These are phyloP conservation scores for Pardosa pseudoannulata DNA, from an alignment of 2,888 invertebrate species.

Conservation along the genomic window DNA sequence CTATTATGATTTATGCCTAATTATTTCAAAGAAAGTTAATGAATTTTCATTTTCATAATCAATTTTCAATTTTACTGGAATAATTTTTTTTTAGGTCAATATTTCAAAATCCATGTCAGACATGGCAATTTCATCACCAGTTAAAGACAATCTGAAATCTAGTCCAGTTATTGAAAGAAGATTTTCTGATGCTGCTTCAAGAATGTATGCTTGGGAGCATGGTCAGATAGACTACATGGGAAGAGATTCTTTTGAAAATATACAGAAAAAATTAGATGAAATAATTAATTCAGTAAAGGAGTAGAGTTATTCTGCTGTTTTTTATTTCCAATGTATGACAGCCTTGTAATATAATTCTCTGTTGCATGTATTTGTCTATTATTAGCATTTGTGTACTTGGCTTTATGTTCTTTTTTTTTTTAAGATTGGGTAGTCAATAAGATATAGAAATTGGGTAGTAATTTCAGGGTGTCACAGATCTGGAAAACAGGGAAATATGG, in stretches of 20 bases:
- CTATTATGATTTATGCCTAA: too few relatives aligned
- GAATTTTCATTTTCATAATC: too few relatives aligned
- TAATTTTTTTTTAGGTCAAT: neutral
- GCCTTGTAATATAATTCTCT: neutral
- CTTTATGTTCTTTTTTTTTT: too few relatives aligned
- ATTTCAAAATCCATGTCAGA: conserved; percentile 16
- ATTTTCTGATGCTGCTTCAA: conserved; percentile 52
- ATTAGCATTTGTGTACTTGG: too few relatives aligned
- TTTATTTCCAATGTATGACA: neutral
- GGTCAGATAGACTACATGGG: conserved; percentile 98
- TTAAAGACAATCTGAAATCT: neutral
- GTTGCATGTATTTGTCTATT: too few relatives aligned
- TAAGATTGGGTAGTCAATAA: too few relatives aligned
- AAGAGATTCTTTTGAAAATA: conserved; percentile 94
- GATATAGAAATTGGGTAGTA: too few relatives aligned
- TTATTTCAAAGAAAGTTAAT: too few relatives aligned
- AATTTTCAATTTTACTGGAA: too few relatives aligned
- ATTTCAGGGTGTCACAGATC: too few relatives aligned
- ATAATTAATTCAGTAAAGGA: conserved; percentile 31
- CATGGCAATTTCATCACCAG: neutral
- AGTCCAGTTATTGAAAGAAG: conserved; percentile 13
- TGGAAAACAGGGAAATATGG: too few relatives aligned
- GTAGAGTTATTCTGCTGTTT: neutral
- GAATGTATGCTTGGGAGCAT: conserved; percentile 80
- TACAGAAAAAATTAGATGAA: conserved; percentile 84